Percentiles rank a stretch among this genome's conserved stretches.
These are phyloP conservation scores for Hassar affinis DNA, from an alignment of 2,113 vertebrate genomes.

Conservation along the genomic window DNA sequence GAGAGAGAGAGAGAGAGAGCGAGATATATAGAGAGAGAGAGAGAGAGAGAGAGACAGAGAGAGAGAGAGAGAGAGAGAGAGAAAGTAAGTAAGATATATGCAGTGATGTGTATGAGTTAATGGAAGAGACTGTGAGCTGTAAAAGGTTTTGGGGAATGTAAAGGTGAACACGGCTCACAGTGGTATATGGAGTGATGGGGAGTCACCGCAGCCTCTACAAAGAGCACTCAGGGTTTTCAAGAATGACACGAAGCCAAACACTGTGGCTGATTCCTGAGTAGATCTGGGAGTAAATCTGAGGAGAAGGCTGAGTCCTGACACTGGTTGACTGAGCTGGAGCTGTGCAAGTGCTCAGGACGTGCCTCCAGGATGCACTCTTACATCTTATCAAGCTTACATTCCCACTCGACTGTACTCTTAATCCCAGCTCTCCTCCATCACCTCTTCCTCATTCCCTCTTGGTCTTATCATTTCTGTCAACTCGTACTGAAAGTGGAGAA, in stretches of 20 bases:
- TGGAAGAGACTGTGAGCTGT: not conserved
- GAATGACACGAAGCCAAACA: not conserved
- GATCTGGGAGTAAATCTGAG: not conserved
- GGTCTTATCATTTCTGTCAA: conserved; percentile 42
- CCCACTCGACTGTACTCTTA: conserved; percentile 19
- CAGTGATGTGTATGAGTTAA: not conserved
- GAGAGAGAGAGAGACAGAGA: conserved; percentile 19
- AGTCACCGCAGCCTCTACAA: not conserved
- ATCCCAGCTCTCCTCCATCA: conserved; percentile 33
- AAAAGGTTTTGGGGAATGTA: not conserved
- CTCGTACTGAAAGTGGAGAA: conserved; percentile 20
- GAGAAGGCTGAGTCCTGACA: not conserved
- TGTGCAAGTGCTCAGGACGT: not conserved
- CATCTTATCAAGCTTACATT: conserved; percentile 15
- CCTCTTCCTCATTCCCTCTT: conserved; percentile 19
- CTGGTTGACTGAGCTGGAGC: not conserved
- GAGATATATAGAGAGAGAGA: not conserved
- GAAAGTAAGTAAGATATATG: not conserved
- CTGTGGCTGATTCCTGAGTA: not conserved
- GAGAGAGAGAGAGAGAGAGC: too few relatives aligned
- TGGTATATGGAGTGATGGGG: not conserved
- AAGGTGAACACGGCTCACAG: not conserved
- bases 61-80: not conserved
- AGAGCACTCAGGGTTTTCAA: not conserved
- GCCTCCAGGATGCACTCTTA: not conserved